Base-by-base conservation (phyloP, 2,888 invertebrate species). In the Thereva nobilitata region DNA sequence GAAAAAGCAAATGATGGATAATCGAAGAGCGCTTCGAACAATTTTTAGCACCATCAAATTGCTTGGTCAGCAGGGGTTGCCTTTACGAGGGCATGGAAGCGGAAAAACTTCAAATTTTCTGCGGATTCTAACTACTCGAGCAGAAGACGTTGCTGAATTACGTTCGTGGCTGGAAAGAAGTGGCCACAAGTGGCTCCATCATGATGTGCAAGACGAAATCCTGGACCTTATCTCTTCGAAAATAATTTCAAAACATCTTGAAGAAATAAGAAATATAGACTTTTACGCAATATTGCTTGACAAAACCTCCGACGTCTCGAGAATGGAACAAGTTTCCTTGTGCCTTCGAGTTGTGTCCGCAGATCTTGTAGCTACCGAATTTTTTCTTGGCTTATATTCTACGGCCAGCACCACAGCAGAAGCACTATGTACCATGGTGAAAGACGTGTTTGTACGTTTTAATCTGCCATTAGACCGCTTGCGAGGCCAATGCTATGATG, bases 1-100 rank as follows among this genome's bases (percentile, higher is more conserved):
- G n/a, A n/a, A n/a, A n/a, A n/a, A n/a, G n/a, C n/a, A 54, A 54
- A 54, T 54, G 54, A 37, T 54, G 35, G 38, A 54, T 54, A 9
- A 5, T 6, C 54, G 37, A 5, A 37, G 7, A 8, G 54, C 54
- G 2, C 9, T 54, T 6, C 4, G 3, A 12, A 54, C 8, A 6
- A 54, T 54, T n/a, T 54, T 54, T 37, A 54, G 37, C 3, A 54
- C 37, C 7, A 3, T 54, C 3, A 54, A 23, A 50, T 4, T 10
- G 3, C 50, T 50, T 6, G 10, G 5, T 4, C n/a, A 34, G 7
- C 50, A 50, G 7, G 50, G 50, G 4, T 10, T 50, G 4, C 12
- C 50, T 3, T 37, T 54, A 5, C 8, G 54, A 35, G 37, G 54
- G 6, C n/a, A 5, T 8, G 5, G 9, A 35, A 50, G 23, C 23